These are phyloP conservation scores for Pleuronectes platessa DNA, from an alignment of 2,113 vertebrate species.

Conservation along the genomic window DNA sequence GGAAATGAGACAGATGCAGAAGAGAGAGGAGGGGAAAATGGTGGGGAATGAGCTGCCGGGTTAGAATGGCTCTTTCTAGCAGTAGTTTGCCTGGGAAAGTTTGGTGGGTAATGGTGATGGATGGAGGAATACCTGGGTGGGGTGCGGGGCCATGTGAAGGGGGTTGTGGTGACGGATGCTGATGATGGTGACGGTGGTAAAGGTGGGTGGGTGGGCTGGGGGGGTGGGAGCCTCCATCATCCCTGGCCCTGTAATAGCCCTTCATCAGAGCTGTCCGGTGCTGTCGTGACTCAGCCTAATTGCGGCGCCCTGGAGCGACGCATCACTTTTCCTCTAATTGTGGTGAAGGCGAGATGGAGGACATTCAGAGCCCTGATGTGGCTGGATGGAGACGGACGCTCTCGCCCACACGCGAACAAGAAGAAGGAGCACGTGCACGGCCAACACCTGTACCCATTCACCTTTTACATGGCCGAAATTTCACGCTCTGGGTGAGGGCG, in stretches of 20 bases:
- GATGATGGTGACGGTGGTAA: conserved; percentile 53
- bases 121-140: conserved; percentile 34
- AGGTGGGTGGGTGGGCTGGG: conserved; percentile 32
- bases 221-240: conserved; percentile 62
- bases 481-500: conserved; percentile 36
- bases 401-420: conserved; percentile 9
- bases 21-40: conserved; percentile 59
- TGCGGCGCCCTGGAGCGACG: conserved; percentile 65
- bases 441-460: conserved; percentile 41
- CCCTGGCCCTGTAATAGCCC: conserved; percentile 61
- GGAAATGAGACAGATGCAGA: conserved; percentile 76
- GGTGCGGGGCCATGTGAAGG: conserved; percentile 1
- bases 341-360: conserved; percentile 58
- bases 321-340: conserved; percentile 67
- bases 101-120: conserved; percentile 70
- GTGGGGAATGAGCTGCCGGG: conserved; percentile 61
- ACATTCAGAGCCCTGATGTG: conserved; percentile 51
- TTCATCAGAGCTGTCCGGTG: conserved; percentile 59
- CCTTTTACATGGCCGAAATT: conserved; percentile 40
- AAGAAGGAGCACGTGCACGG: conserved; percentile 1
- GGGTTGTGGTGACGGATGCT: conserved; percentile 53
- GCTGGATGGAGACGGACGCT: conserved; percentile 35
- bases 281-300: conserved; percentile 70
- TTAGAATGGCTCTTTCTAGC: conserved; percentile 56
- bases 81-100: conserved; percentile 60